Evolutionary conservation across 2,113 vertebrate genomes (phyloP).

Genomic region (Bubo scandiacus): DNA sequence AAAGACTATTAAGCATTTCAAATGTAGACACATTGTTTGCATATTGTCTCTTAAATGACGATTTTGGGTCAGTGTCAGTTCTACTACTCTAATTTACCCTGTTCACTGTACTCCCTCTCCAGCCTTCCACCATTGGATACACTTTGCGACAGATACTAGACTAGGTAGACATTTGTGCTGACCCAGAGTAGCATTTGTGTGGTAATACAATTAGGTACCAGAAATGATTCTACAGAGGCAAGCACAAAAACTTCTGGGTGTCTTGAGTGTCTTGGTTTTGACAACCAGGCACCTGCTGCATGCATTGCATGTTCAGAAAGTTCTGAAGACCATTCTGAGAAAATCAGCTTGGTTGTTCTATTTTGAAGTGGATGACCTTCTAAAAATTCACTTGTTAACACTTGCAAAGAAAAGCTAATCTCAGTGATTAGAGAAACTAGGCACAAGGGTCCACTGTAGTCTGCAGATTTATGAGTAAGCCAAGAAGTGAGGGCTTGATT

Average conservation of each 20-base stretch:
- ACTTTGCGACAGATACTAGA: neutral
- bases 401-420: neutral
- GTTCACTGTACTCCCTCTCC: neutral
- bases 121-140: neutral
- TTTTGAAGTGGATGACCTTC: neutral
- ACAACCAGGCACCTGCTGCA: neutral
- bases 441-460: neutral
- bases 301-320: neutral
- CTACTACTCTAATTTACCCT: neutral
- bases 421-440: neutral
- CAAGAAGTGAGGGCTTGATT: neutral
- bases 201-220: neutral
- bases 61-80: neutral
- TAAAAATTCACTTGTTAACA: neutral
- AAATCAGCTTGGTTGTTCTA: neutral
- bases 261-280: neutral
- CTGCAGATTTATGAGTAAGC: neutral
- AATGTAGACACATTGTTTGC: neutral
- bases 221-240: neutral
- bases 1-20: neutral
- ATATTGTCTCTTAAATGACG: neutral
- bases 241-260: neutral
- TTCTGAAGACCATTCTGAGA: neutral
- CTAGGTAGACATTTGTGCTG: neutral
- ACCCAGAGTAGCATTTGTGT: neutral